Base-by-base conservation (phyloP, 2,888 invertebrate species). In the Portevinia maculata region DNA sequence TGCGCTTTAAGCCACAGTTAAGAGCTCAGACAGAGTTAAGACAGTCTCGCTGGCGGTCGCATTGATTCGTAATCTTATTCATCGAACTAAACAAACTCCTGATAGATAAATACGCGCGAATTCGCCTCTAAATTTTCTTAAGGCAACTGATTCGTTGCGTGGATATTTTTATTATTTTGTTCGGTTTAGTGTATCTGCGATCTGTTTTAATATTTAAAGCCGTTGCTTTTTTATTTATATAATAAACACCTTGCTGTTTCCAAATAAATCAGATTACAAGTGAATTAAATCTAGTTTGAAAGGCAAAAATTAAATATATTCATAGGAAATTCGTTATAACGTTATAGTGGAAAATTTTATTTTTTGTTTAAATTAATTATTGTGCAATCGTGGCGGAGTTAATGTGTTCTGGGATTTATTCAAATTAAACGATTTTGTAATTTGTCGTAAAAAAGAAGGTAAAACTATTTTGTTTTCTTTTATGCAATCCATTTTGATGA, bases 21-120 rank as follows among this genome's bases (percentile, higher is more conserved):
- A 62, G 78, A 78, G 78, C 60, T 83, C 83, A 83, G 83, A 83
- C 83, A 83, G 83, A 83, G 83, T 83, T 78, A 71, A 78, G 83
- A 73, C 83, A 78, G 76, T 78, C 78, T 78, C 83, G 78, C 50
- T 67, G 73, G 62, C 83, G 83, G 83, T 78, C 78, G 83, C 83
- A 73, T 73, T 78, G 19, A 44, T 67, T 67, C 62, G 71, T 62
- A 55, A 57, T 67, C 60, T 76, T 46, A 60, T 44, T 62, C 11
- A 15, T 30, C 64, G 64, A 55, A 57, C 64, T 48, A 13, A 13
- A 13, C 15, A n/a, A 9, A 70, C 13, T 17, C 2, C 15, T n/a
- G 21, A 34, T 55, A 32, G n/a, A 53, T 17, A 69, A 34, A 59
- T 32, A 60, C 60, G 71, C 73, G 73, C 73, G 64, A 39, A 64